Conservation (phyloP, 2,113 vertebrate genomes). For the Acrocephalus kingi region DNA sequence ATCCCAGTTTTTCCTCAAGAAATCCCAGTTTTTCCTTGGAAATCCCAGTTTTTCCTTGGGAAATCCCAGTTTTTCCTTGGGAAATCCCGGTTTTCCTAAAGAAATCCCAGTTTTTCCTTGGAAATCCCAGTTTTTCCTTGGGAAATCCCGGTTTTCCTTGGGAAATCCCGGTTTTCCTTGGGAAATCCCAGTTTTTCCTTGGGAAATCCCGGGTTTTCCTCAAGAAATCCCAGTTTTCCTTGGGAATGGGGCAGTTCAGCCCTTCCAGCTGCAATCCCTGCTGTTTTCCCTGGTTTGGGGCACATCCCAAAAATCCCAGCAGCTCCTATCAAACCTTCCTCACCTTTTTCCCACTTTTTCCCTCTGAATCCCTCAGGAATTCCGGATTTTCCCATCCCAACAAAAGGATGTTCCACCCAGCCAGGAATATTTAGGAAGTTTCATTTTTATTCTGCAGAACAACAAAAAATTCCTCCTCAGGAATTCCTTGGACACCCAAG, state of each 20-base stretch:
- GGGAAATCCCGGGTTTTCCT: neutral
- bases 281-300: no score
- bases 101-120: no score
- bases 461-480: neutral
- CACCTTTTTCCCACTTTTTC: neutral
- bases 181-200: neutral
- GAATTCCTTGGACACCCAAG: neutral
- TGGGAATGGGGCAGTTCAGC: neutral
- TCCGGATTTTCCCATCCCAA: neutral
- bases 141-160: neutral
- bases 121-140: no score
- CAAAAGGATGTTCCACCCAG: neutral
- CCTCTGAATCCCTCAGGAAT: constrained; percentile 54
- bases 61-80: no score
- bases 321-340: constrained; percentile 58
- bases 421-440: neutral
- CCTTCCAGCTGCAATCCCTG: neutral
- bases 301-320: neutral
- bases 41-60: no score
- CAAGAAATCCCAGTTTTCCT: neutral
- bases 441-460: neutral
- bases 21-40: no score
- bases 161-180: neutral
- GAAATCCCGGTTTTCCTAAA: no score
- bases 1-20: no score